Percentiles rank a stretch among this genome's conserved stretches.
Conservation (phyloP, 2,113 vertebrate species). For the Clarias gariepinus region DNA sequence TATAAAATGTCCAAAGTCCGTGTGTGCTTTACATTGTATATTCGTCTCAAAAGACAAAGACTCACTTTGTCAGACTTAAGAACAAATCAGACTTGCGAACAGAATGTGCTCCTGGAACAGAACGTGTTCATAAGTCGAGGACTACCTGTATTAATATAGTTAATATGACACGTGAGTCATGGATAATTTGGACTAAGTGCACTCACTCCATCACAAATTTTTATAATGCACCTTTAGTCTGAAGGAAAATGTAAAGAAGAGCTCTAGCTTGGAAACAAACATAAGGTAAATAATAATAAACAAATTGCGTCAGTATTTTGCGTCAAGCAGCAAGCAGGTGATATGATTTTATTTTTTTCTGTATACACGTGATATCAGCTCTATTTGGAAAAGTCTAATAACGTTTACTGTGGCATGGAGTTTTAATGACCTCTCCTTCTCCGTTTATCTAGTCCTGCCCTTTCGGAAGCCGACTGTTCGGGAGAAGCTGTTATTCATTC, state of each 20-base stretch:
- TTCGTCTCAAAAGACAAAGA: no score
- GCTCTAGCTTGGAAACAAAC: no score
- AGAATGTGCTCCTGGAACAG: no score
- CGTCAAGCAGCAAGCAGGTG: not conserved
- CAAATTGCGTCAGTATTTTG: not conserved
- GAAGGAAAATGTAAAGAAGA: no score
- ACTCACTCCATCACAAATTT: not conserved
- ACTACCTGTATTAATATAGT: no score
- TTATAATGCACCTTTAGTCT: not conserved
- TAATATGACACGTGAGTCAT: not conserved
- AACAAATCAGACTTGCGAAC: no score
- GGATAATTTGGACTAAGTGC: not conserved
- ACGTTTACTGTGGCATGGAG: not conserved
- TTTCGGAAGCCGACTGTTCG: slow-evolving; percentile 93
- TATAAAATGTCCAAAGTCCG: no score
- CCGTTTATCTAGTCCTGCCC: slow-evolving; percentile 87
- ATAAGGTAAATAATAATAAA: not conserved
- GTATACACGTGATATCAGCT: not conserved
- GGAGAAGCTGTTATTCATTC: slow-evolving; percentile 91
- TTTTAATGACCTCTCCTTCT: not conserved
- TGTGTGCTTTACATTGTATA: no score
- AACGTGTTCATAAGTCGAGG: no score
- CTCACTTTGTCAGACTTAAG: no score
- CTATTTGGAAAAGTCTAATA: no score
- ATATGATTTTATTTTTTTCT: not conserved